Evolutionary conservation across 2,888 invertebrate species (phyloP), one percentile per base, ranked within the genome.

Genomic region (Drosophila melanosoma): DNA sequence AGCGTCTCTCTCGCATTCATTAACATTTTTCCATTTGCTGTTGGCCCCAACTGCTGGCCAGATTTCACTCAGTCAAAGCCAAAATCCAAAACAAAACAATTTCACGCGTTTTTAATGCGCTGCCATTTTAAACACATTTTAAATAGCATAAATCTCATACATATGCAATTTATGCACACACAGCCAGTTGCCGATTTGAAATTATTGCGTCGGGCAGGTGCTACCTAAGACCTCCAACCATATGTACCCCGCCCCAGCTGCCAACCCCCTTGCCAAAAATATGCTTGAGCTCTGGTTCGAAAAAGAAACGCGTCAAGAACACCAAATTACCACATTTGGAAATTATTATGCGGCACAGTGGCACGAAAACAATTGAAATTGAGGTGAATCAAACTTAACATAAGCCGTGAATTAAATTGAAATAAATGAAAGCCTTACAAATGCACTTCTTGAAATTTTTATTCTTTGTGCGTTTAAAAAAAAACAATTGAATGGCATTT

Each of bases 121-220:
- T 65, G 74, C 64, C 83, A 75, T 75, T 84, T 88, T 64, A 68
- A 88, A 88, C 78, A 90, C 78, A 76, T 73, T 79, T 82, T 82
- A 82, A 90, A 90, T 77, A 83, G 79, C 75, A 85, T 89, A 89
- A 89, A 85, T 85, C 90, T 90, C 88, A 90, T 89, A 82, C 88
- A 90, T 85, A 90, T 87, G 87, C 88, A 87, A 84, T 87, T 82
- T 83, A 81, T 65, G 78, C 54, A 48, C 58, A 35, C 60, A 35
- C 56, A 42, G 64, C 42, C 65, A 60, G 67, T 74, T 84, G 86
- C 88, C 90, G 83, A 89, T 90, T 90, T 75, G 76, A 90, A 90
- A 90, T 85, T 89, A 89, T 85, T 87, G 82, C 87, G 74, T 65
- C 36, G 60, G 71, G 76, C 88, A 89, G 86, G 86, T 87, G 85